A percentile compares a stretch with the other conserved stretches of the same genome.
These are phyloP conservation scores for Ormia ochracea DNA, from an alignment of 2,888 invertebrate species.

Conservation along the genomic window DNA sequence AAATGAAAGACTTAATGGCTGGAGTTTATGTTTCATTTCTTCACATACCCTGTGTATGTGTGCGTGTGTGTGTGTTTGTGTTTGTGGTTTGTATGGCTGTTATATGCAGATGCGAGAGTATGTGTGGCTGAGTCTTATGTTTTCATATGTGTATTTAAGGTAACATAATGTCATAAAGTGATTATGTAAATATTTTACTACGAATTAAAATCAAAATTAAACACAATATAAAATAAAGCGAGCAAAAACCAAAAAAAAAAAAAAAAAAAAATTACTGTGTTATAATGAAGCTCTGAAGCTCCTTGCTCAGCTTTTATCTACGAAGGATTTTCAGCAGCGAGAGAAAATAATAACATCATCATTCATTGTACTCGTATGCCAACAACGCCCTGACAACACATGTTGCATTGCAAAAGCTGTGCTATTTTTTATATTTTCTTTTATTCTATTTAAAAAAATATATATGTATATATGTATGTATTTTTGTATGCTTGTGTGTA, in stretches of 20 bases:
- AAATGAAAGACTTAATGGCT: constrained; percentile 28
- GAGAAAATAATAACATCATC: constrained; percentile 5
- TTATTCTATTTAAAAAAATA: no score
- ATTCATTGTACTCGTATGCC: constrained; percentile 26
- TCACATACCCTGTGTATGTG: not conserved
- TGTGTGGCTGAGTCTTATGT: not conserved
- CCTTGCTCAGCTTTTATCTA: not conserved
- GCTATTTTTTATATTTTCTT: no score
- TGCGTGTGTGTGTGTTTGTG: not conserved
- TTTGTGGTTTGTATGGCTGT: no score
- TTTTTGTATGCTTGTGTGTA: constrained; percentile 3
- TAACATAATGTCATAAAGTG: constrained; percentile 72
- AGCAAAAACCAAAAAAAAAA: not conserved
- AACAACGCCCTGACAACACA: constrained; percentile 41
- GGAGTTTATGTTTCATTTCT: constrained; percentile 20
- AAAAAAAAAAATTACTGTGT: not conserved
- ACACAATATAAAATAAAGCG: constrained; percentile 57
- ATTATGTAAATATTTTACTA: constrained; percentile 75
- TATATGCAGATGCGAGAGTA: not conserved
- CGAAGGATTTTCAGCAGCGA: constrained; percentile 9
- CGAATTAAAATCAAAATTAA: constrained; percentile 75
- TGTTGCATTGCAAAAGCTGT: constrained; percentile 43
- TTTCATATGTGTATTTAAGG: constrained; percentile 40
- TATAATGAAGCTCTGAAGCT: not conserved
- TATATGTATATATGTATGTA: not conserved